Evolutionary conservation across 1,140 invertebrate species (phyloP), one percentile per base, ranked within the genome.

Genomic region (Aphelenchoides fujianensis): DNA sequence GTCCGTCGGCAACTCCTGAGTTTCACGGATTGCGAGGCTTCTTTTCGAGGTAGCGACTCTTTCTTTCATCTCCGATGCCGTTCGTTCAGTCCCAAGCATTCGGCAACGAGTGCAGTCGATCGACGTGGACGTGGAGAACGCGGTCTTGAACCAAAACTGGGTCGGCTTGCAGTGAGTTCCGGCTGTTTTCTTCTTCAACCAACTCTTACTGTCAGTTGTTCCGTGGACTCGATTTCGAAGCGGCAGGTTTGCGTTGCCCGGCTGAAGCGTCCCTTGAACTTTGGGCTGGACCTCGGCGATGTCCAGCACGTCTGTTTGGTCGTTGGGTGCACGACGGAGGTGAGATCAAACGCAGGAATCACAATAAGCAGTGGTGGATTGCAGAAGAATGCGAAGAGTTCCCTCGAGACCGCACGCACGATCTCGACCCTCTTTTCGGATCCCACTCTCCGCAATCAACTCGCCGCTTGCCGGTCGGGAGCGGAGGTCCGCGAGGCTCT

Each of bases 231-330:
- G 12, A 9, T 73, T 74, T 30, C 9, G 37, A 48, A 19, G 37
- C 84, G 87, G 9, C 86, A 88, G 71, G 87, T 89, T 23, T 88
- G 87, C 5, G 88, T 89, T 64, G 88, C 88, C 3, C 79, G 88
- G 28, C 83, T 89, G 23, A 86, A 86, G 72, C 84, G 85, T 71
- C 87, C 88, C 19, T 87, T 87, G 23, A 90, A 90, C 80, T 86
- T 90, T 79, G 88, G 89, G 1, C 76, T 85, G 63, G 88, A 87
- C 12, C 85, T 87, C 77, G 88, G 89, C 72, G 89, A 89, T 80
- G 87, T 89, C 2, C 84, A 85, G 63, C 87, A 89, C 76, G 87
- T 90, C 62, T 86, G 89, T 59, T 82, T 90, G 1, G 87, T 89
- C 35, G 78, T 90, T 0, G 88, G 88, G 30, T 88, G 88, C 2